phyloP scores from a whole-genome alignment of 2,888 invertebrate genomes.

The Epinotia demarniana region DNA sequence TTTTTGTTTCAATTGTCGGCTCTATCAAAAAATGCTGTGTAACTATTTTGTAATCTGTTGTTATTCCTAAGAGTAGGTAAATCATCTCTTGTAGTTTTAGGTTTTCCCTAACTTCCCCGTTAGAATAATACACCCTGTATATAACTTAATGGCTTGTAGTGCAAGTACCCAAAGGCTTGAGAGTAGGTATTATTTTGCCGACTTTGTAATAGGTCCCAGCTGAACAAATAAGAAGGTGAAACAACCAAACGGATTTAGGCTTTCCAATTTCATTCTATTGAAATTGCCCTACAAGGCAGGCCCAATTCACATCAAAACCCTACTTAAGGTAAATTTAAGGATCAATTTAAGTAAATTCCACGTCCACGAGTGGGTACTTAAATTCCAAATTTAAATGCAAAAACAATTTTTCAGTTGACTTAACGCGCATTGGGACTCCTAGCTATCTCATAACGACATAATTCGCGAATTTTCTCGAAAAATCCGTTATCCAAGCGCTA shows the following conservation, averaged over 20 bases:
- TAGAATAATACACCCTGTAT: too few species aligned
- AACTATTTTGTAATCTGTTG: too few species aligned
- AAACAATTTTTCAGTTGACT: conserved; percentile 38
- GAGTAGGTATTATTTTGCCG: too few species aligned
- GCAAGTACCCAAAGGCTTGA: too few species aligned
- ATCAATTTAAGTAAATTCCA: conserved; percentile 26
- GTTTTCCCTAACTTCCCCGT: too few species aligned
- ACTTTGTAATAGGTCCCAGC: too few species aligned
- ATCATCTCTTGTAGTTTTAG: too few species aligned
- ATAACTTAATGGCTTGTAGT: too few species aligned
- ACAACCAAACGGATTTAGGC: background rate
- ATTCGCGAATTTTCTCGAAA: conserved; percentile 42
- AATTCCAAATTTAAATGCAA: conserved; percentile 12
- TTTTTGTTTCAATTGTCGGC: too few species aligned
- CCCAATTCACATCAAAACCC: conserved; percentile 11
- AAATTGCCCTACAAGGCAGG: background rate
- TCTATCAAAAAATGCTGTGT: too few species aligned
- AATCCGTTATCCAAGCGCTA: conserved; percentile 37
- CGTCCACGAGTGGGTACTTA: background rate
- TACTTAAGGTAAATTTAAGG: conserved; percentile 23
- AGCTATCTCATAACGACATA: conserved; percentile 39
- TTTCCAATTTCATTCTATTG: conserved; percentile 5
- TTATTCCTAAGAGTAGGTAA: too few species aligned
- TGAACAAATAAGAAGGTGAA: background rate
- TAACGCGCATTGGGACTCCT: conserved; percentile 30